Evolutionary conservation across 2,113 vertebrate genomes (phyloP).

Genomic region (Dasyprocta punctata): DNA sequence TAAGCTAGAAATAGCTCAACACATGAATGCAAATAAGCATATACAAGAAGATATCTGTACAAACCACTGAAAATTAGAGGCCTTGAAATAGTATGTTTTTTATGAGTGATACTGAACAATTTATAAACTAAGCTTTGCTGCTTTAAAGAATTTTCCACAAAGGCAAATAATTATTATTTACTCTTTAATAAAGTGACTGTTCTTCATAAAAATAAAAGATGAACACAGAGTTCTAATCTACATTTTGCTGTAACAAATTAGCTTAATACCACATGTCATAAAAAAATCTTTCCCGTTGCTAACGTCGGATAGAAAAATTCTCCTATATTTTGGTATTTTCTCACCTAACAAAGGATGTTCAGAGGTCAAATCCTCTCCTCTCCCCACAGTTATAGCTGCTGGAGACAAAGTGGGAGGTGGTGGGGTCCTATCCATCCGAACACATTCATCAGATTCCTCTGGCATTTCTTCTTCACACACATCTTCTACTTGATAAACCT

Average conservation of each 20-base stretch:
- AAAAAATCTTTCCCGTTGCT: constrained; percentile 10
- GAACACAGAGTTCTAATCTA: not conserved
- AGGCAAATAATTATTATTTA: not conserved
- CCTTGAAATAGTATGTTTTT: not conserved
- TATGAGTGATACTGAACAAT: not conserved
- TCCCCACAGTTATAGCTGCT: constrained; percentile 86
- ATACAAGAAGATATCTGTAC: constrained; percentile 39
- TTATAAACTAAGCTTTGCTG: not conserved
- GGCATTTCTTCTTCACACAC: constrained; percentile 88
- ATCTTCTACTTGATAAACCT: constrained; percentile 91
- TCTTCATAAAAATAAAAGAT: not conserved
- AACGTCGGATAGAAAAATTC: constrained; percentile 42
- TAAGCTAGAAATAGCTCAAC: constrained; percentile 22
- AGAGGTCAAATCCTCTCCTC: constrained; percentile 85
- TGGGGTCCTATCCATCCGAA: constrained; percentile 85
- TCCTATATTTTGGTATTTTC: not conserved
- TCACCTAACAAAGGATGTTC: constrained; percentile 90
- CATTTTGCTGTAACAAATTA: constrained; percentile 31
- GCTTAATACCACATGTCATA: not conserved
- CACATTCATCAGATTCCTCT: constrained; percentile 84
- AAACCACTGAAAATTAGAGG: constrained; percentile 21
- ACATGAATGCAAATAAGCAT: not conserved
- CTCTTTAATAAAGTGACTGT: not conserved
- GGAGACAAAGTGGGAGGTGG: constrained; percentile 87
- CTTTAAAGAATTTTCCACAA: not conserved